These are phyloP conservation scores for Anabacerthia variegaticeps DNA, from an alignment of 2,797 vertebrate species.

Conservation along the genomic window DNA sequence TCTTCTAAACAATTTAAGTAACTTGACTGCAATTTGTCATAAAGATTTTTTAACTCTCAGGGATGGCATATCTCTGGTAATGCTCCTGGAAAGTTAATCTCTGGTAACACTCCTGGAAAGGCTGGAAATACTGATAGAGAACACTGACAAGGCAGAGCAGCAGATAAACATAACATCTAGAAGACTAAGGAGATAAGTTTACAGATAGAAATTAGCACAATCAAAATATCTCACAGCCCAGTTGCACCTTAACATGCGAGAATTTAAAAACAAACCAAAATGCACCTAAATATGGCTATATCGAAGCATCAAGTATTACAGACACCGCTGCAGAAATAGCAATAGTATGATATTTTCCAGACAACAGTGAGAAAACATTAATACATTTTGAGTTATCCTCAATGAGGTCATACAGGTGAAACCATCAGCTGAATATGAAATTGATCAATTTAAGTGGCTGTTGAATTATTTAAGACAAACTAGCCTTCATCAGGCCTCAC, in stretches of 20 bases:
- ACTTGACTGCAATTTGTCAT: neutral
- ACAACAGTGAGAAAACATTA: neutral
- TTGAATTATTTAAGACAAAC: conserved; percentile 56
- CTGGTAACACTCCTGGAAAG: neutral
- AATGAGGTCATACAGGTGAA: conserved; percentile 27
- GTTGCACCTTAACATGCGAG: neutral
- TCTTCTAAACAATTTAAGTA: neutral
- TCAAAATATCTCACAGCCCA: neutral
- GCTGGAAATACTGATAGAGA: neutral
- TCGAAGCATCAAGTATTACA: neutral
- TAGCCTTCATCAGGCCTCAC: conserved; percentile 35
- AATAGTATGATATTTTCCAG: neutral
- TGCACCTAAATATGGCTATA: neutral
- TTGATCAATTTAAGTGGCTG: conserved; percentile 50
- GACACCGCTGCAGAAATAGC: neutral
- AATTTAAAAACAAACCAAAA: neutral
- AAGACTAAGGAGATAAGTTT: neutral
- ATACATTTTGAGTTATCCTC: neutral
- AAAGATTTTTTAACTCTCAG: neutral
- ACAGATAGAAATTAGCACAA: neutral
- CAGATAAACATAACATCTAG: neutral
- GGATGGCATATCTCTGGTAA: neutral
- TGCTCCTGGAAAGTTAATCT: neutral
- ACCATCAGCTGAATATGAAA: conserved; percentile 34
- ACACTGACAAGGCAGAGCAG: neutral